phyloP scores from a whole-genome alignment of 2,888 invertebrate genomes.

The Hyposoter dolosus region DNA sequence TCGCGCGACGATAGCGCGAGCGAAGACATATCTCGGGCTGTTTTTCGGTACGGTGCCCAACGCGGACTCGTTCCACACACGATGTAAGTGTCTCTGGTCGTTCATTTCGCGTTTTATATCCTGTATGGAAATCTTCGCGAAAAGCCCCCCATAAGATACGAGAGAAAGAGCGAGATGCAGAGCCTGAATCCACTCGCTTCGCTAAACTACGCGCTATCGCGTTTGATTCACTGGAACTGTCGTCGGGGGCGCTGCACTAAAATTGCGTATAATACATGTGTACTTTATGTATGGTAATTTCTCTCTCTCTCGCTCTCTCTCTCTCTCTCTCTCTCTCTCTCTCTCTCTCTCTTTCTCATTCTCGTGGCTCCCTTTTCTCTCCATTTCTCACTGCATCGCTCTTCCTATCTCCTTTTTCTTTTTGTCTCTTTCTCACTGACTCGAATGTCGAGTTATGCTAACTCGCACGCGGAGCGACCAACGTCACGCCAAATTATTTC shows the following conservation, averaged over 20 bases:
- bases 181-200: constrained; percentile 40
- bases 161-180: constrained; percentile 49
- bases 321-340: not conserved
- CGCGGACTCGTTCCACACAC: constrained; percentile 56
- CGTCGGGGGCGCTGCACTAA: constrained; percentile 48
- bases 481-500: constrained; percentile 62
- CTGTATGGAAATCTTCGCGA: constrained; percentile 73
- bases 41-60: constrained; percentile 53
- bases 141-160: constrained; percentile 66
- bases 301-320: constrained; percentile 9
- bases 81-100: constrained; percentile 77
- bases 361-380: not conserved
- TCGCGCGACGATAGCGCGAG: constrained; percentile 60
- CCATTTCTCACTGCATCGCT: not conserved
- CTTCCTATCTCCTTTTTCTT: not conserved
- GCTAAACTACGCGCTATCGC: constrained; percentile 52
- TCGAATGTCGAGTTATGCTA: constrained; percentile 63
- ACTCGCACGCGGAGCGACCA: constrained; percentile 50
- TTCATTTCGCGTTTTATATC: constrained; percentile 84
- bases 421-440: not conserved
- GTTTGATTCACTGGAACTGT: constrained; percentile 65
- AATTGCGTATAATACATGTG: constrained; percentile 32
- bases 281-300: constrained; percentile 24
- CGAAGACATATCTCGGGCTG: constrained; percentile 55
- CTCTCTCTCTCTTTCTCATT: not conserved